Evolutionary conservation across 1,140 invertebrate species (phyloP), one percentile per base, ranked within the genome.

Genomic region (Colletes gigas): DNA sequence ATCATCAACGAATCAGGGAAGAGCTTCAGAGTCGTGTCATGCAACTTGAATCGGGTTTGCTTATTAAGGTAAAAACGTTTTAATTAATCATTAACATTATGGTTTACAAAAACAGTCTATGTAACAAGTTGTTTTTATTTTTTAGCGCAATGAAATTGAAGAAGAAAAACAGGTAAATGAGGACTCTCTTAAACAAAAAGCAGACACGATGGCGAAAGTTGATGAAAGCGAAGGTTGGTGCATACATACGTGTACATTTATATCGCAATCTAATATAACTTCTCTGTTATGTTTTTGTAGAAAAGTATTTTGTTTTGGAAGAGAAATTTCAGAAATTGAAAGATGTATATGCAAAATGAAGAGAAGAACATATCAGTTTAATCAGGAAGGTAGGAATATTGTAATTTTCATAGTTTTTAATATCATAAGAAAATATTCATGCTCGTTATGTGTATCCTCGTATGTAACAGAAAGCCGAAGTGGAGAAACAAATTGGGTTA

Each of bases 251-350:
- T 5, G 5, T n/a, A 68, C 50, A 17, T 47, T 47, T 47, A 0
- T 50, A 30, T 30, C 2, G 30, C 2, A 30, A 63, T 10, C 68
- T 67, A 15, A 81, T 81, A 77, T 39, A 73, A 66, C 72, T 60
- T 74, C 12, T 75, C 12, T n/a, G 73, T 83, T 82, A 47, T 47
- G 44, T 60, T 84, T 83, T 93, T 94, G 60, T 85, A 98, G 98
- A 97, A 93, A 97, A 97, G 94, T 95, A 96, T 94, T 95, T 93
- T 94, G 94, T 95, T 0, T 95, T 96, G 82, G 98, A 99, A 89
- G 98, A 99, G 90, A 99, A 99, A 92, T 99, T 99, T 91, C 95
- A 97, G 83, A 99, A 99, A 93, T 94, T 99, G 88, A 99, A 99
- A 94, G 96, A 97, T 59, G 96, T 99, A 30, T 99, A 99, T 91